phyloP scores from a whole-genome alignment of 2,888 invertebrate species.

The Oscheius onirici region DNA sequence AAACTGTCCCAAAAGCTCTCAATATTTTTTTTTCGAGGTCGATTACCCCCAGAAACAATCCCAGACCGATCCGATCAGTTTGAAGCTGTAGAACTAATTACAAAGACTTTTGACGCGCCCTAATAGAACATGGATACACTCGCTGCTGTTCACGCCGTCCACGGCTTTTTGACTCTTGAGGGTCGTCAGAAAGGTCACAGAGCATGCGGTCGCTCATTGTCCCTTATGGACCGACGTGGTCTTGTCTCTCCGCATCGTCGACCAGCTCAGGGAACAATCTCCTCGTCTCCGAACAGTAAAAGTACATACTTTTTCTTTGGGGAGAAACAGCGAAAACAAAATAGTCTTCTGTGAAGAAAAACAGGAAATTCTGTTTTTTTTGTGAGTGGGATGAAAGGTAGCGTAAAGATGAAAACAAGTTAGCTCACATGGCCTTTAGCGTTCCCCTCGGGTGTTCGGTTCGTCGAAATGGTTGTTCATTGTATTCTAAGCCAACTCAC shows the following conservation, averaged over 20 bases:
- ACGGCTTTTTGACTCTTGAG: conserved; percentile 25
- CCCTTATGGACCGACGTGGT: conserved; percentile 23
- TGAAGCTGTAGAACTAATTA: too few relatives aligned
- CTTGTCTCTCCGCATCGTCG: conserved; percentile 25
- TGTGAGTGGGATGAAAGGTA: not conserved
- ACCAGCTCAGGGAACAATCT: conserved; percentile 25
- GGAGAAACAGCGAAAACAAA: not conserved
- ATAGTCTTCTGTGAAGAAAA: not conserved
- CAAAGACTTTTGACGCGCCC: too few relatives aligned
- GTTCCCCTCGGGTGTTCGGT: not conserved
- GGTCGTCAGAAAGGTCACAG: conserved; percentile 2
- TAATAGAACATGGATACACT: conserved; percentile 20
- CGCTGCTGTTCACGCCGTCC: conserved; percentile 27
- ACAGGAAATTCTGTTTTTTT: not conserved
- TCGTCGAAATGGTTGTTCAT: not conserved
- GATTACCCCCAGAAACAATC: too few relatives aligned
- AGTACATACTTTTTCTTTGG: not conserved
- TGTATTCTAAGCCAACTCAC: not conserved
- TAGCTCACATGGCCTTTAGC: not conserved
- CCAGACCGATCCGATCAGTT: too few relatives aligned
- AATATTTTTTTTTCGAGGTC: too few relatives aligned
- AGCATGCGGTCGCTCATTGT: not conserved
- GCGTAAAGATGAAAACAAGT: not conserved
- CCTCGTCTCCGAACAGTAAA: conserved; percentile 13
- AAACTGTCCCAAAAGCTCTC: too few relatives aligned